Base-by-base conservation (phyloP, 2,888 invertebrate species). In the Drosophila pseudotakahashii region DNA sequence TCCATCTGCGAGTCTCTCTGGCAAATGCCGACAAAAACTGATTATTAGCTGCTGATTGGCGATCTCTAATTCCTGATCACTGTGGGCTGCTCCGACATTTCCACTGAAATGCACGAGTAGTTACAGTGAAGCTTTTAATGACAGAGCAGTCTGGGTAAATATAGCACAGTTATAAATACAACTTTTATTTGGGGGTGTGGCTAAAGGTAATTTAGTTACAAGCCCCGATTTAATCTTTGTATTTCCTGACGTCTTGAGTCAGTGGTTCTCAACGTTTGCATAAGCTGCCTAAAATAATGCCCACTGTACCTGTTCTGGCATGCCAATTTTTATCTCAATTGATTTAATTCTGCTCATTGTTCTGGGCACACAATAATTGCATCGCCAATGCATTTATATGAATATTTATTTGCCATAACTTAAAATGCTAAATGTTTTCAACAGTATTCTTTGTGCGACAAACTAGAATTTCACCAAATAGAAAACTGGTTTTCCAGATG, bases 401-500 rank as follows among this genome's bases (percentile, higher is more conserved):
- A 53, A 71, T 61, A 69, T 71, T 71, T 58, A 71, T 62, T 42
- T 69, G 74, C 64, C 14, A 77, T 74, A 60, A 42, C 61, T 64
- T 70, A 45, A 73, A 79, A 75, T 79, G 55, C 70, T 70, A 39
- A 79, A 81, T 81, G 69, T 73, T 84, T 79, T 78, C 73, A 78
- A 76, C 73, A 78, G 74, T 44, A 48, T 71, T 62, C 64, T 53
- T 44, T 41, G 55, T 36, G 61, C 52, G 53, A 30, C 42, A 67
- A 72, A 69, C 45, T 67, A 75, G 77, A 84, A 84, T 77, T 84
- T 81, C 69, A 67, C 85, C 78, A 73, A 81, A 76, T 73, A 74
- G 78, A 74, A 81, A 81, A 84, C 81, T 76, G 78, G 81, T 79
- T 79, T 69, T 58, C 41, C 44, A 41, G 60, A 47, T 81, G 77